These are phyloP conservation scores for Enteromius paludinosus DNA, from an alignment of 2,797 vertebrate species.

Conservation along the genomic window DNA sequence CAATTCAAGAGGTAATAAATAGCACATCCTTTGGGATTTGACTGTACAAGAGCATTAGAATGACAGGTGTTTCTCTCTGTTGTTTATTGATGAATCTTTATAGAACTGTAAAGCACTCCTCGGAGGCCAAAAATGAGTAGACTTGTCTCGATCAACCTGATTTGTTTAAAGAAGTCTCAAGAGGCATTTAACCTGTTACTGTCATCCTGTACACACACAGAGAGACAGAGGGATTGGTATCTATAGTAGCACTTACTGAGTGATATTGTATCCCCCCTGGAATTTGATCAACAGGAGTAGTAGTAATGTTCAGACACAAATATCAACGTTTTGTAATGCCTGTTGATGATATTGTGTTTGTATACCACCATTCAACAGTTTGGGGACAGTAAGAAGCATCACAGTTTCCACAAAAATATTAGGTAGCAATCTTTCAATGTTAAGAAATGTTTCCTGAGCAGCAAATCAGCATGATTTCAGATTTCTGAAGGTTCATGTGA, in stretches of 20 bases:
- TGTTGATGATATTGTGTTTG: not conserved
- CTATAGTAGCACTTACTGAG: not conserved
- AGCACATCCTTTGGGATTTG: not conserved
- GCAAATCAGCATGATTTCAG: not conserved
- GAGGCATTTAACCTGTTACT: slow-evolving; percentile 16
- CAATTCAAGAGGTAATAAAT: not conserved
- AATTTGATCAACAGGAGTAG: slow-evolving; percentile 39
- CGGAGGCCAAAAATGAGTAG: slow-evolving; percentile 7
- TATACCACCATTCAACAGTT: not conserved
- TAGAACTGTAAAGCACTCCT: not conserved
- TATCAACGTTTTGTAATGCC: not conserved
- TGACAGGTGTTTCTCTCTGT: slow-evolving; percentile 1
- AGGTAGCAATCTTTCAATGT: not conserved
- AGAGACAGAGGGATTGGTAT: not conserved
- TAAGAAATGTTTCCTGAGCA: not conserved
- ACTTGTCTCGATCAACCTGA: not conserved
- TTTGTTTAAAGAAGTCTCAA: slow-evolving; percentile 18
- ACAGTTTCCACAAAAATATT: not conserved
- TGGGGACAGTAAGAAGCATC: not conserved
- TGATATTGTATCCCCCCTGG: slow-evolving; percentile 39
- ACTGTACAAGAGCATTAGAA: not conserved
- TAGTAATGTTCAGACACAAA: slow-evolving; percentile 27
- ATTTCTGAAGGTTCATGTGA: not conserved
- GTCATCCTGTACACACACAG: not conserved
- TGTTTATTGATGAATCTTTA: not conserved